These are phyloP conservation scores for Lasioglossum calceatum DNA, from an alignment of 2,888 invertebrate genomes.

Conservation along the genomic window DNA sequence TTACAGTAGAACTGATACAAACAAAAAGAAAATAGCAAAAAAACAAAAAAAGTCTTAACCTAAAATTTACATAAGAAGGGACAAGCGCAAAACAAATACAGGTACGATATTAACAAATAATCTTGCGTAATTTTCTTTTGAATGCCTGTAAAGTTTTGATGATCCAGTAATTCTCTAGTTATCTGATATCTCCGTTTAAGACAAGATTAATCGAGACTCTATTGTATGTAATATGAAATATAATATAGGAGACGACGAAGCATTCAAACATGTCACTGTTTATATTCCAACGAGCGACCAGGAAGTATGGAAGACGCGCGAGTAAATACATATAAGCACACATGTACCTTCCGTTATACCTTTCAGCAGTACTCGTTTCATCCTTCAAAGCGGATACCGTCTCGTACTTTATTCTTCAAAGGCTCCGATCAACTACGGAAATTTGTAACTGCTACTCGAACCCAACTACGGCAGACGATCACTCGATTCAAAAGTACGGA, in stretches of 20 bases:
- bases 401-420: constrained; percentile 67
- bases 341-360: constrained; percentile 29
- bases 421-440: constrained; percentile 66
- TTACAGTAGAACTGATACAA: too few species aligned
- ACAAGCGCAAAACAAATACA: too few species aligned
- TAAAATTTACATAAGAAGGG: too few species aligned
- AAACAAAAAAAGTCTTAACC: too few species aligned
- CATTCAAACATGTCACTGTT: constrained; percentile 31
- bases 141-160: too few species aligned
- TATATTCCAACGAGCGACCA: constrained; percentile 27
- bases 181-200: neutral
- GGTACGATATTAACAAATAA: too few species aligned
- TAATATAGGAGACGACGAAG: constrained; percentile 13
- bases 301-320: constrained; percentile 24
- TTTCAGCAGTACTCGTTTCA: constrained; percentile 18
- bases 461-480: constrained; percentile 56
- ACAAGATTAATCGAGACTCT: neutral
- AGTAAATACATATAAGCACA: constrained; percentile 30
- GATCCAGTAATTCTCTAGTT: neutral
- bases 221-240: constrained; percentile 3
- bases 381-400: constrained; percentile 34
- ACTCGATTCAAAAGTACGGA: constrained; percentile 65
- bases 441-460: constrained; percentile 70
- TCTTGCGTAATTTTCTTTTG: too few species aligned
- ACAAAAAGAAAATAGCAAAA: too few species aligned